Percentiles rank a stretch among this genome's conserved stretches.
Conservation (phyloP, 2,888 invertebrate genomes). For the Alcis repandata region DNA sequence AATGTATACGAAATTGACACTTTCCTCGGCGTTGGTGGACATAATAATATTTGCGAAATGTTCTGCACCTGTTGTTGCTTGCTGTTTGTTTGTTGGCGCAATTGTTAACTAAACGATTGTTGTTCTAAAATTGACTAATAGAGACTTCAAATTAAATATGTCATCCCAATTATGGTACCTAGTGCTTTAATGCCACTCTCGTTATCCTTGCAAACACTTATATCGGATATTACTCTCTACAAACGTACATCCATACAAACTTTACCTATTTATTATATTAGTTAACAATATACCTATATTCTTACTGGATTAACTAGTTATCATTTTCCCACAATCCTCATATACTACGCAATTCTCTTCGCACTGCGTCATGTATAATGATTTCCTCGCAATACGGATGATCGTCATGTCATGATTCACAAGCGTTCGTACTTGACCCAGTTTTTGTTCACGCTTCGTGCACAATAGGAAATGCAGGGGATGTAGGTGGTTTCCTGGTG, state of each 20-base stretch:
- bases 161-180: too few species aligned
- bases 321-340: slow-evolving; percentile 12
- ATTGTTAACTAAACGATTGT: neutral
- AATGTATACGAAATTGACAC: slow-evolving; percentile 39
- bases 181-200: too few species aligned
- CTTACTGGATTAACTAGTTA: slow-evolving; percentile 1
- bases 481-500: slow-evolving; percentile 20
- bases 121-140: neutral
- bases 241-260: too few species aligned
- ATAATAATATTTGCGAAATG: slow-evolving; percentile 36
- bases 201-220: too few species aligned
- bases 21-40: slow-evolving; percentile 29
- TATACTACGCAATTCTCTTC: slow-evolving; percentile 24
- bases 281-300: too few species aligned
- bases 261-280: too few species aligned
- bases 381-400: slow-evolving; percentile 49
- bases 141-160: too few species aligned
- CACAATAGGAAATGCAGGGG: slow-evolving; percentile 46
- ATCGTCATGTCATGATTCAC: slow-evolving; percentile 67
- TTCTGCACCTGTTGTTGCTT: slow-evolving; percentile 37
- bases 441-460: slow-evolving; percentile 52
- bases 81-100: neutral
- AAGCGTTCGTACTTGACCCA: slow-evolving; percentile 68
- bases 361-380: slow-evolving; percentile 26
- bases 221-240: too few species aligned